Evolutionary conservation across 2,797 vertebrate genomes (phyloP), one percentile per base, ranked within the genome.

Genomic region (Myripristis murdjan): DNA sequence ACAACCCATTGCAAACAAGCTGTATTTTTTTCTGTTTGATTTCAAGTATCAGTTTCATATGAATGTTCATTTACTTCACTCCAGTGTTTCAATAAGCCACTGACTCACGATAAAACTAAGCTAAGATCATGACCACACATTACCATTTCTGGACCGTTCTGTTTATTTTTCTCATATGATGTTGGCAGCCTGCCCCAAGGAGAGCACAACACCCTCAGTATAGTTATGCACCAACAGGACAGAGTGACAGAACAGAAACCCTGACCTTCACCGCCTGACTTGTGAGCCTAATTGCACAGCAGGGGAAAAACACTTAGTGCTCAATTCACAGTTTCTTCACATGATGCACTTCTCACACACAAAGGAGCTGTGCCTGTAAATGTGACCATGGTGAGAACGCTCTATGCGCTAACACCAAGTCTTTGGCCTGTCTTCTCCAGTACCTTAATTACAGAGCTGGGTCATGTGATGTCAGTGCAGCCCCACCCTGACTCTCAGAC

Each of bases 401-500:
- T 15, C 49, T 39, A 47, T 28, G 12, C n/a, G 24, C 52, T 41
- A 49, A 46, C 31, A 24, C 23, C 41, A 15, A 37, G 5, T 14
- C 14, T 44, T 18, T 7, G 18, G 18, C 20, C 39, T 39, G 3
- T 65, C 37, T 28, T 10, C 10, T 39, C 22, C 22, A 48, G 20
- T 43, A 69, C 61, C 59, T 82, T 75, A 39, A 81, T 79, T 85
- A 75, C 63, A 76, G 15, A 33, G 61, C 23, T 63, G 31, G 65
- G 51, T 75, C 47, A 52, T 6, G 73, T 72, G 55, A 79, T 84
- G 70, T 67, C 48, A 77, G 61, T 2, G 53, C 24, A 23, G 77
- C 73, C 56, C 69, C 77, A 61, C 84, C 76, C 89, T 78, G 55
- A 84, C 85, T 86, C 64, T 79, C 64, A 88, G 64, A 85, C 54